These are phyloP conservation scores for Hycleus phaleratus DNA, from an alignment of 1,140 invertebrate species.

Conservation along the genomic window DNA sequence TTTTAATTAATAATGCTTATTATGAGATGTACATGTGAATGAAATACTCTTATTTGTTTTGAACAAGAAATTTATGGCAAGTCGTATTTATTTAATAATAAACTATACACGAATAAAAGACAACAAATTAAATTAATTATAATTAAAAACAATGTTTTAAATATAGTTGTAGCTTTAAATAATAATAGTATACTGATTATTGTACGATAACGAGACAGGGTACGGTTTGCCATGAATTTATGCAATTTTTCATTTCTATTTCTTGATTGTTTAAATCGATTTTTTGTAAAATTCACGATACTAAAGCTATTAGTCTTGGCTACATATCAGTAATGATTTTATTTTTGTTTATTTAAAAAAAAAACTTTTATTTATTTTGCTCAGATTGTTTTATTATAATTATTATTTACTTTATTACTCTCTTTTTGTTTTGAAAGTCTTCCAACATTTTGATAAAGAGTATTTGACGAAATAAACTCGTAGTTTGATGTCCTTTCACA, in stretches of 20 bases:
- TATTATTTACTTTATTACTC: no score
- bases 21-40: slow-evolving; percentile 8
- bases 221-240: background rate
- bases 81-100: no score
- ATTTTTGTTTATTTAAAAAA: slow-evolving; percentile 3
- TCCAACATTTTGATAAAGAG: slow-evolving; percentile 24
- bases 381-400: background rate
- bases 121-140: no score
- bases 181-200: no score
- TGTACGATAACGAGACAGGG: background rate
- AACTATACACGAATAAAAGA: no score
- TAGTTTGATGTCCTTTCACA: slow-evolving; percentile 10
- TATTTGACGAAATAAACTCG: slow-evolving; percentile 13
- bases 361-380: slow-evolving; percentile 4
- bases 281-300: no score
- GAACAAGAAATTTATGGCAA: no score
- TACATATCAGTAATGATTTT: slow-evolving; percentile 9
- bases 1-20: slow-evolving; percentile 7
- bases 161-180: no score
- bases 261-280: slow-evolving; percentile 11
- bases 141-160: no score
- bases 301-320: slow-evolving; percentile 1
- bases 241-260: background rate
- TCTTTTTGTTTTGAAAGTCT: slow-evolving; percentile 23
- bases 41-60: slow-evolving; percentile 10